A percentile compares a stretch with the other conserved stretches of the same genome.
phyloP scores from a whole-genome alignment of 2,888 invertebrate genomes.

The Pachycephus smyrnensis region DNA sequence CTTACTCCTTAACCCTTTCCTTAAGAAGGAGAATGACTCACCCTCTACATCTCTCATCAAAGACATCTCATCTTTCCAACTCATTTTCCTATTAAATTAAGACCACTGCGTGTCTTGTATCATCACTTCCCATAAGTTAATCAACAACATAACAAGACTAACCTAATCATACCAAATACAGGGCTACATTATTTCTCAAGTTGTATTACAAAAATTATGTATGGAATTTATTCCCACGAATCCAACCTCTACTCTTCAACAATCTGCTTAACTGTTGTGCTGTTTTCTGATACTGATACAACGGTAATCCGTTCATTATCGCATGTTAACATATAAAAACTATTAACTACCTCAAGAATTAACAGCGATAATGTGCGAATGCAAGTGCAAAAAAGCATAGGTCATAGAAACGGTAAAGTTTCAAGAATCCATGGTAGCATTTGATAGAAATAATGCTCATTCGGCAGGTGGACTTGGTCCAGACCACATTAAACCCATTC shows the following conservation, averaged over 20 bases:
- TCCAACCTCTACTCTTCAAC: slow-evolving; percentile 26
- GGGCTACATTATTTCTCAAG: background rate
- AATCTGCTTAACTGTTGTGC: slow-evolving; percentile 23
- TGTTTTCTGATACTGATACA: slow-evolving; percentile 19
- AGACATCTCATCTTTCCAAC: background rate
- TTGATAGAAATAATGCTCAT: slow-evolving; percentile 4
- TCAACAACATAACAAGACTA: background rate
- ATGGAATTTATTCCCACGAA: background rate
- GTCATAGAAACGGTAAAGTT: background rate
- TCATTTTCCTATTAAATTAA: background rate
- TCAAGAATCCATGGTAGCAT: slow-evolving; percentile 7
- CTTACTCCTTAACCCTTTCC: slow-evolving; percentile 1
- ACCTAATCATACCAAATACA: background rate
- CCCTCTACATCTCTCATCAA: background rate
- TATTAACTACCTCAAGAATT: slow-evolving; percentile 17
- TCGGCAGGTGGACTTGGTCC: background rate
- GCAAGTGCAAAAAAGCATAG: background rate
- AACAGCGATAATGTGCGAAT: background rate
- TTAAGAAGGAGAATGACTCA: background rate
- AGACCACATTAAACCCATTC: slow-evolving; percentile 21
- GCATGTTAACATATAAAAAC: slow-evolving; percentile 28
- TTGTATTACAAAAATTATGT: background rate
- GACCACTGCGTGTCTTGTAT: background rate
- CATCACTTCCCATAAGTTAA: background rate
- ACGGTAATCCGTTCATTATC: slow-evolving; percentile 22